Base-by-base conservation (phyloP, 2,113 vertebrate genomes). In the Lepisosteus osseus region DNA sequence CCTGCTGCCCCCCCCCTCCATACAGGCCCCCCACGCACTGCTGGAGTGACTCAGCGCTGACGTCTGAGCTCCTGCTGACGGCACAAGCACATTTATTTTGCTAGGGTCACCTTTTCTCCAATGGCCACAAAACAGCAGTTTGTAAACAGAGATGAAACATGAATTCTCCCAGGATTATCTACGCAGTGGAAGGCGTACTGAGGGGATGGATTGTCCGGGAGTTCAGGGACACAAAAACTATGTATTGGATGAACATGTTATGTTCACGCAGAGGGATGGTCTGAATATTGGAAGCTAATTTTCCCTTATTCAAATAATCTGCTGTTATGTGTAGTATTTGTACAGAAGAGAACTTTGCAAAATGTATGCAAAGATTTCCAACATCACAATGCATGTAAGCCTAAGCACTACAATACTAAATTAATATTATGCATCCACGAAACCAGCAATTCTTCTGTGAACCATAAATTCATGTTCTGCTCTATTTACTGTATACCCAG, bases 131-230 rank as follows among this genome's bases (percentile, higher is more conserved):
- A 71, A 68, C 80, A 61, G 64, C 74, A 61, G 76, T 84, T 78
- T 87, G 83, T 91, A 90, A 91, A 90, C 87, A 90, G 68, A 78
- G 78, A 73, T 73, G 76, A 79, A 85, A 79, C 75, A 86, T 75
- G 72, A 84, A 82, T 78, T 88, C 86, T 79, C 79, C 68, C 73
- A 63, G 76, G 85, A 86, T 78, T 77, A 74, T 72, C 83, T 74
- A 72, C 47, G 67, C 72, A 78, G 61, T 51, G 68, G 63, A 45
- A 65, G 51, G 54, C 54, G 67, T 44, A 59, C 40, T 43, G 54
- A 70, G 64, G 62, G 75, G 72, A 69, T 70, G 51, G 64, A 67
- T 78, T 71, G 74, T 78, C 44, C 70, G 66, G 63, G 61, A 68
- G 65, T 73, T 73, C 72, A 73, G 44, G 57, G 42, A 62, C 43